A percentile compares a stretch with the other conserved stretches of the same genome.
These are phyloP conservation scores for Drosophila tropicalis DNA, from an alignment of 1,140 invertebrate species.

Conservation along the genomic window DNA sequence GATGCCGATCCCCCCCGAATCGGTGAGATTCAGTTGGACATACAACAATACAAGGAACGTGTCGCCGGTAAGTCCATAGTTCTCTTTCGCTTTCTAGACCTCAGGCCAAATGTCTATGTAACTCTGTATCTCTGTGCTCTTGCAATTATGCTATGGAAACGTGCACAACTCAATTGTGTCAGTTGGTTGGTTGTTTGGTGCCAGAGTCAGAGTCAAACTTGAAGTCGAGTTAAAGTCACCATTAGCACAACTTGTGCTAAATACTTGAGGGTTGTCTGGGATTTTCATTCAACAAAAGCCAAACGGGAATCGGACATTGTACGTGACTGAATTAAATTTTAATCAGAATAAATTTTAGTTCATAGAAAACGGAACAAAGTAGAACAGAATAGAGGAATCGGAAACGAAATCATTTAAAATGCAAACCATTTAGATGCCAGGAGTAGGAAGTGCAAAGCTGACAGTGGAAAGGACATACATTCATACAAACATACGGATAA, in stretches of 20 bases:
- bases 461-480: constrained; percentile 43
- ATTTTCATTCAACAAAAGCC: constrained; percentile 51
- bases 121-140: not conserved
- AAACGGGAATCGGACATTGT: constrained; percentile 45
- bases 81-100: not conserved
- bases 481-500: not conserved
- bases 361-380: not conserved
- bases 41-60: constrained; percentile 90
- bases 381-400: not conserved
- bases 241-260: constrained; percentile 75
- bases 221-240: constrained; percentile 39
- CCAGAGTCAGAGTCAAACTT: not conserved
- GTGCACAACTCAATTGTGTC: constrained; percentile 20
- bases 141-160: constrained; percentile 53
- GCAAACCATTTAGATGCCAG: constrained; percentile 60
- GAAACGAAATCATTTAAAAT: constrained; percentile 50
- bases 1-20: constrained; percentile 90
- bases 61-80: constrained; percentile 84
- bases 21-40: constrained; percentile 91
- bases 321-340: constrained; percentile 82
- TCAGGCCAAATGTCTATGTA: constrained; percentile 3
- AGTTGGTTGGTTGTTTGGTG: constrained; percentile 1
- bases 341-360: constrained; percentile 73
- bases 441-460: constrained; percentile 37
- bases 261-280: constrained; percentile 61